Evolutionary conservation across 2,888 invertebrate genomes (phyloP), one percentile per base, ranked within the genome.

Genomic region (Auanema sp.): DNA sequence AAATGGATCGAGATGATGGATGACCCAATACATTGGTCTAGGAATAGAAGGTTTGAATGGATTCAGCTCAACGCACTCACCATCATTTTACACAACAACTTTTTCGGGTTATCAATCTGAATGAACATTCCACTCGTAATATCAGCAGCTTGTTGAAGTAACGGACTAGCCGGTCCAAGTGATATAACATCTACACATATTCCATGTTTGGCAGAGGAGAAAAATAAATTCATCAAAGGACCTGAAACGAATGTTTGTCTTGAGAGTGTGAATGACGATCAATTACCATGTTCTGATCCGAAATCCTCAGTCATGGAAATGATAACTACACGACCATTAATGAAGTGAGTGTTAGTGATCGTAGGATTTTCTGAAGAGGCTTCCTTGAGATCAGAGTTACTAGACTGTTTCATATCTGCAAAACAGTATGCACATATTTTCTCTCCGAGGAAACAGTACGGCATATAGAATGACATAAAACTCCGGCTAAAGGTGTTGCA

Each of bases 101-200:
- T 24, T 11, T 55, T 43, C 11, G 68, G 66, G 0, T 60, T 59
- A 18, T 65, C 65, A 42, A 60, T 44, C 43, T 53, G 56, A 11
- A 63, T 44, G 52, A 68, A 75, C 14, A 68, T 54, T n/a, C 75
- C 75, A 14, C 70, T 72, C 3, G 75, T 75, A 33, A 75, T 75
- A 43, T 75, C 75, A 5, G 75, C 70, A 0, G 75, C 72, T 52
- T 75, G 75, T 54, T 75, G 75, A 4, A 75, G 62, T n/a, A 75
- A 52, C 1, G 71, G 71, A 21, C 71, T 67, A 2, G 65, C 64
- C n/a, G 66, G 66, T 6, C 69, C 71, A 44, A 74, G 50, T 12
- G 68, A 68, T 1, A 69, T 60, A 2, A 74, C 73, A 56, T 74
- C 73, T 1, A 74, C 73, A 55, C 69, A 74, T 18, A 71, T 70